Conservation (phyloP, 2,113 vertebrate genomes). For the Leucopsar rothschildi region DNA sequence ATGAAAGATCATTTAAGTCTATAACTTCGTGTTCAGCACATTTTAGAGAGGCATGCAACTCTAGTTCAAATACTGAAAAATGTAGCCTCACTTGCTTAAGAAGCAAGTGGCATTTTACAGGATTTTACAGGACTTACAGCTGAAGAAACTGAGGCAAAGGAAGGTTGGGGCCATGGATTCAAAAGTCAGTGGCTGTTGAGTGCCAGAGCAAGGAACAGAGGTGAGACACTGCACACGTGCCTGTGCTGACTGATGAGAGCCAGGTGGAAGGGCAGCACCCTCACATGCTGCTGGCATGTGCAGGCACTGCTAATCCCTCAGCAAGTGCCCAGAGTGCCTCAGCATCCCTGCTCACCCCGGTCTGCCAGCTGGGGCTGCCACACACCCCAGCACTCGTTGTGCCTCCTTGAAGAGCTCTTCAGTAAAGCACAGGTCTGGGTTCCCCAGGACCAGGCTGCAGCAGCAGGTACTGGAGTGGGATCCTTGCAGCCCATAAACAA, state of each 20-base stretch:
- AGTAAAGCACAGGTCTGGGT: not conserved
- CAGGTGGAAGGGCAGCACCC: not conserved
- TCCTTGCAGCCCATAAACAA: not conserved
- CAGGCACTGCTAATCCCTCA: not conserved
- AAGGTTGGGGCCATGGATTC: not conserved
- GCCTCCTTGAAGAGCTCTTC: not conserved
- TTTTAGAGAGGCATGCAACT: not conserved
- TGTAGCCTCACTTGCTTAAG: fast-evolving
- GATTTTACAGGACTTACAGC: not conserved
- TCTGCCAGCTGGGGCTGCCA: not conserved
- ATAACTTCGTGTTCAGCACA: not conserved
- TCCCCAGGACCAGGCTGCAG: not conserved
- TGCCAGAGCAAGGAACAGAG: not conserved
- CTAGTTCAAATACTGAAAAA: not conserved
- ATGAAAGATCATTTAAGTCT: not conserved
- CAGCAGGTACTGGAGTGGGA: not conserved
- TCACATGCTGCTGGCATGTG: not conserved
- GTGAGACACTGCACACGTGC: fast-evolving
- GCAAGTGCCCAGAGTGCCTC: not conserved
- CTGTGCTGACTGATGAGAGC: fast-evolving
- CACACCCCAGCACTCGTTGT: fast-evolving
- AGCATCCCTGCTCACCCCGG: not conserved
- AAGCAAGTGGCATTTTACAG: not conserved
- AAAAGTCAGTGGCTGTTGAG: not conserved
- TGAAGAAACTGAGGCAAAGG: not conserved